Conservation (phyloP, 2,888 invertebrate genomes). For the Microdon myrmicae region DNA sequence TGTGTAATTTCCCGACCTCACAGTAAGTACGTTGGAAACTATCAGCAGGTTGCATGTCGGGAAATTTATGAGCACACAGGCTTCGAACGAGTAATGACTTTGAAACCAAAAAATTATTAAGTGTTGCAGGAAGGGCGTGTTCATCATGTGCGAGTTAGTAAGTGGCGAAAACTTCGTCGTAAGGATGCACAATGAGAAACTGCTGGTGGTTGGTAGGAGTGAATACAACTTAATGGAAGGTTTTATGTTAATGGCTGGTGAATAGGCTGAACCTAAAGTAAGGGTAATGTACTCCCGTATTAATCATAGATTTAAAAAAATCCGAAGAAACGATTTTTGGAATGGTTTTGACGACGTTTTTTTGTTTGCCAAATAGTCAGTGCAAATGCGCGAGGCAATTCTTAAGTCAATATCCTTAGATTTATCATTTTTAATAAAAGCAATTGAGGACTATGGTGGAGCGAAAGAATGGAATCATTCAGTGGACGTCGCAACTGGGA, state of each 20-base stretch:
- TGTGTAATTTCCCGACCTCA: too few relatives aligned
- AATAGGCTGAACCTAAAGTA: slow-evolving; percentile 6
- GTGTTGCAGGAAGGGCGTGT: slow-evolving; percentile 22
- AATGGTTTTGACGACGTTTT: not conserved
- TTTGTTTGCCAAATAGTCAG: slow-evolving; percentile 2
- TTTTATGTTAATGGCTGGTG: slow-evolving; percentile 30
- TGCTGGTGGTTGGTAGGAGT: not conserved
- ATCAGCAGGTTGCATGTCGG: slow-evolving; percentile 22
- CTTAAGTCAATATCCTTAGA: slow-evolving; percentile 28
- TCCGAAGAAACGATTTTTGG: not conserved
- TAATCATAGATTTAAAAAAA: not conserved
- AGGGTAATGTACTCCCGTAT: slow-evolving; percentile 10
- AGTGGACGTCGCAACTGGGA: slow-evolving; percentile 1
- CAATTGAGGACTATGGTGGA: slow-evolving; percentile 13
- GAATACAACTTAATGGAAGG: slow-evolving; percentile 22
- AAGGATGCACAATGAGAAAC: slow-evolving; percentile 7
- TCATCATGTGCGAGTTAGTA: slow-evolving; percentile 21
- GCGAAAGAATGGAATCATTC: slow-evolving; percentile 2
- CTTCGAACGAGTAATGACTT: slow-evolving; percentile 38
- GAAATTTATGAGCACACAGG: slow-evolving; percentile 33
- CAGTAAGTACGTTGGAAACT: slow-evolving; percentile 10
- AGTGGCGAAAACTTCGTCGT: slow-evolving; percentile 29
- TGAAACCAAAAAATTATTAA: slow-evolving; percentile 29
- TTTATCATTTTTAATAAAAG: slow-evolving; percentile 19
- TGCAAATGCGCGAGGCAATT: slow-evolving; percentile 15